These are phyloP conservation scores for cat (Felis catus) DNA, from an alignment of 2,113 vertebrate species.

Conservation along the genomic window DNA sequence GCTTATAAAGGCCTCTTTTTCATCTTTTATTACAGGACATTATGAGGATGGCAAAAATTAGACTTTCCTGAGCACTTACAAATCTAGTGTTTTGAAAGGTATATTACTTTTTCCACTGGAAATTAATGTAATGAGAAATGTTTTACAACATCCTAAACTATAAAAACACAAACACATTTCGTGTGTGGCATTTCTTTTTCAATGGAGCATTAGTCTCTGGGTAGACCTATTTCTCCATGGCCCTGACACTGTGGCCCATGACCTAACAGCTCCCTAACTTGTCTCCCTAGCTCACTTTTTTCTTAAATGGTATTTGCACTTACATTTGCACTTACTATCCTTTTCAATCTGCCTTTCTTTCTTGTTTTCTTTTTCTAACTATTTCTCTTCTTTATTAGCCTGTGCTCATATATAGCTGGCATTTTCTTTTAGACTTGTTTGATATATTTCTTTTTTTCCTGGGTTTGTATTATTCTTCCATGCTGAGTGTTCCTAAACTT, in stretches of 20 bases:
- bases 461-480: background rate
- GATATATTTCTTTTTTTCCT: background rate
- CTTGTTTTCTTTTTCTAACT: background rate
- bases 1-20: conserved; percentile 71
- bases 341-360: background rate
- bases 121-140: conserved; percentile 68
- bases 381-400: background rate
- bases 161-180: conserved; percentile 34
- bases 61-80: conserved; percentile 65
- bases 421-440: background rate
- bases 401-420: background rate
- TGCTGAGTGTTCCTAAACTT: background rate
- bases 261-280: background rate
- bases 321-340: background rate
- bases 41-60: conserved; percentile 64
- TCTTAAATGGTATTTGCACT: background rate
- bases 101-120: conserved; percentile 74
- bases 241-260: background rate
- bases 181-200: conserved; percentile 68
- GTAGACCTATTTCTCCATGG: background rate
- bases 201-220: background rate
- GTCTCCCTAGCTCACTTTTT: background rate
- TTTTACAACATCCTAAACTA: conserved; percentile 68
- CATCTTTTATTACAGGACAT: conserved; percentile 77
- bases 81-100: conserved; percentile 34